phyloP scores from a whole-genome alignment of 2,113 vertebrate species.

The Oncorhynchus nerka region DNA sequence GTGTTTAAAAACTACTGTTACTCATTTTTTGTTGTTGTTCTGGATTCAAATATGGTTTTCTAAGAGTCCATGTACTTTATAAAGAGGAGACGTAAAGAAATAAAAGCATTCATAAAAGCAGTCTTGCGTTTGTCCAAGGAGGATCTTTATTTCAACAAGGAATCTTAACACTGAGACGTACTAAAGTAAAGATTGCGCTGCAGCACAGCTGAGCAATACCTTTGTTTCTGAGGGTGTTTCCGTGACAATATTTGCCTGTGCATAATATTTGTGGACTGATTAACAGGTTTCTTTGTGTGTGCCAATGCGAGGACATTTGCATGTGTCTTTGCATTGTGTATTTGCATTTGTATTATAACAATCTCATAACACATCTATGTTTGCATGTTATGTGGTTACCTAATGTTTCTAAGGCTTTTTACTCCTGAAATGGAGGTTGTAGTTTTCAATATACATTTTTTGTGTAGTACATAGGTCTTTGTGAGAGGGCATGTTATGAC shows the following conservation, averaged over 20 bases:
- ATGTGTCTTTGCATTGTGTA: background rate
- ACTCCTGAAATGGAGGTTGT: background rate
- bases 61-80: constrained; percentile 65
- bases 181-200: background rate
- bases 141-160: background rate
- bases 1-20: constrained; percentile 57
- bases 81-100: constrained; percentile 27
- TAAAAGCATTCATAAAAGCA: constrained; percentile 18
- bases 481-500: background rate
- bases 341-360: background rate
- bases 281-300: too few species aligned
- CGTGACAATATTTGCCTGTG: background rate
- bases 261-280: background rate
- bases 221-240: background rate
- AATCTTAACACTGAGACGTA: background rate
- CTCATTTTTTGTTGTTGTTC: constrained; percentile 63
- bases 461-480: background rate
- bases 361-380: background rate
- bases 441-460: background rate
- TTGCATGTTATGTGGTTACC: background rate
- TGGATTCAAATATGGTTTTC: constrained; percentile 41
- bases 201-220: background rate
- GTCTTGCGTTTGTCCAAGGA: constrained; percentile 22
- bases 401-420: background rate
- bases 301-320: too few species aligned